These are phyloP conservation scores for Aromia moschata DNA, from an alignment of 2,888 invertebrate genomes.

Conservation along the genomic window DNA sequence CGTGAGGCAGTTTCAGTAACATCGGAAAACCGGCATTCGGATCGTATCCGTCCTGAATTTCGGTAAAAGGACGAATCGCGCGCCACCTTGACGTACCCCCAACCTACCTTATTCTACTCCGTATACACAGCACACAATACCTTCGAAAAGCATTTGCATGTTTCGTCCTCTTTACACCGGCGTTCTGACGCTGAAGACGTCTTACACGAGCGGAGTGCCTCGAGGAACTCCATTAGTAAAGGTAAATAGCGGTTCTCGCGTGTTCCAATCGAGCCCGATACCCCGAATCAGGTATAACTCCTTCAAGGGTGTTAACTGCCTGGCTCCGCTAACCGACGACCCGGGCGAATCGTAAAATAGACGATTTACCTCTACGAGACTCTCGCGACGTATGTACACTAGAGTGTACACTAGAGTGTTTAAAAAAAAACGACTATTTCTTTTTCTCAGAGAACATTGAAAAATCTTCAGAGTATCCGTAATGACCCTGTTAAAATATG, in stretches of 20 bases:
- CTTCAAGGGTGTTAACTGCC: slow-evolving; percentile 16
- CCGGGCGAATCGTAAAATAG: not conserved
- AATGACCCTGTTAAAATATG: too few relatives aligned
- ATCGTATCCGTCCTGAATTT: slow-evolving; percentile 35
- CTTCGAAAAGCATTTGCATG: slow-evolving; percentile 45
- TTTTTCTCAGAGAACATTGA: too few relatives aligned
- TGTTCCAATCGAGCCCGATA: slow-evolving; percentile 44
- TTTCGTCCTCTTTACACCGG: slow-evolving; percentile 40
- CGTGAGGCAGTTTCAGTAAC: too few relatives aligned
- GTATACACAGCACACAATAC: slow-evolving; percentile 36
- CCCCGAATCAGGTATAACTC: slow-evolving; percentile 29
- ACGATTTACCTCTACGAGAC: not conserved
- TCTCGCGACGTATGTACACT: too few relatives aligned
- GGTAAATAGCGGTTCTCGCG: slow-evolving; percentile 43
- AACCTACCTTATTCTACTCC: slow-evolving; percentile 41
- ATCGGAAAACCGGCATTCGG: too few relatives aligned
- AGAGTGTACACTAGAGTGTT: too few relatives aligned
- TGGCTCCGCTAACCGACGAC: slow-evolving; percentile 1
- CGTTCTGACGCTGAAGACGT: slow-evolving; percentile 38
- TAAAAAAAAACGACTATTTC: too few relatives aligned
- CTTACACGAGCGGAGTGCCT: slow-evolving; percentile 42
- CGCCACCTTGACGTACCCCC: slow-evolving; percentile 39
- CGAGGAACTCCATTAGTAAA: slow-evolving; percentile 44
- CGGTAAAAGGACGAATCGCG: slow-evolving; percentile 35
- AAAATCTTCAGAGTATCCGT: too few relatives aligned